phyloP scores from a whole-genome alignment of 2,888 invertebrate genomes.

The Cantharis lateralis region DNA sequence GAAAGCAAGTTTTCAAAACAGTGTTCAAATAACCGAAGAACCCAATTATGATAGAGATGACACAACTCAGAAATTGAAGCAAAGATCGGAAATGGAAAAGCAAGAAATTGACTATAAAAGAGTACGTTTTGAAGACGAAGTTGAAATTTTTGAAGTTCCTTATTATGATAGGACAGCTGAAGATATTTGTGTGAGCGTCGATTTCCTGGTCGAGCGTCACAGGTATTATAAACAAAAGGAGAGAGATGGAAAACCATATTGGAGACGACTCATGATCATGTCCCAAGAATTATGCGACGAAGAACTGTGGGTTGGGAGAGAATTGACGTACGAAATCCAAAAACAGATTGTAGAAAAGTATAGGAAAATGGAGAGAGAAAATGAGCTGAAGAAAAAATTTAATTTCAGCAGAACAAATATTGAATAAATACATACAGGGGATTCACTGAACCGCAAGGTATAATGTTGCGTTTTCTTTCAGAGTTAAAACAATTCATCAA shows the following conservation, averaged over 20 bases:
- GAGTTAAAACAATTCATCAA: too few relatives aligned
- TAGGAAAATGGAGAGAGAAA: background rate
- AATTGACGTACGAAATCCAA: background rate
- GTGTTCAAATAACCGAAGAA: background rate
- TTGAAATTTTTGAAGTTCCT: background rate
- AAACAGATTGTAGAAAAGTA: background rate
- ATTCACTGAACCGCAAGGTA: too few relatives aligned
- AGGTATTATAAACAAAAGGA: background rate
- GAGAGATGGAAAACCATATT: background rate
- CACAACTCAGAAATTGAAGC: background rate
- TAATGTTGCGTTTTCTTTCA: too few relatives aligned
- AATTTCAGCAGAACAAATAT: too few relatives aligned
- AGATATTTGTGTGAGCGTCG: background rate
- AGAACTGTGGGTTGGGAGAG: background rate
- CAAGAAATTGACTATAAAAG: background rate
- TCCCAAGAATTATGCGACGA: background rate
- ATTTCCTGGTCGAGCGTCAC: background rate
- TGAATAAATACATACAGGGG: too few relatives aligned
- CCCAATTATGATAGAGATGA: background rate
- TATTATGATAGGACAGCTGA: background rate
- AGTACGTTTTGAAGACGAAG: background rate
- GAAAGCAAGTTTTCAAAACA: background rate
- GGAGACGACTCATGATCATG: background rate
- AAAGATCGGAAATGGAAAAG: background rate
- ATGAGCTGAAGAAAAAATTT: too few relatives aligned